Evolutionary conservation across 92 coral and sea anemone genomes (phyloP).

Genomic region (Pocillopora grandis): DNA sequence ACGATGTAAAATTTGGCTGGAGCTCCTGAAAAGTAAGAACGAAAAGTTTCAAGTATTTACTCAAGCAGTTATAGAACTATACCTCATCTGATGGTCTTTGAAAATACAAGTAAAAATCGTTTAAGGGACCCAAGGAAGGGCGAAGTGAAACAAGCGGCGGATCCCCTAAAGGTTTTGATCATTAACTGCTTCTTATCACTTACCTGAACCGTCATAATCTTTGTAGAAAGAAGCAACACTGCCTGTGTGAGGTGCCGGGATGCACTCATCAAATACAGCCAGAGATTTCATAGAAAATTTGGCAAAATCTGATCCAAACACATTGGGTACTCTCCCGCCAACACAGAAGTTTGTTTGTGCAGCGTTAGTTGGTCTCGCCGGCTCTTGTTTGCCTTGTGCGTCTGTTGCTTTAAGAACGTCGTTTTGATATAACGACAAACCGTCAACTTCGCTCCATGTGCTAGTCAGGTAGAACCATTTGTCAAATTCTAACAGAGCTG

Average conservation of each 20-base stretch:
- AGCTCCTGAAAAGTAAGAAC: constrained; percentile 26
- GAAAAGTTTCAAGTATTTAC: neutral
- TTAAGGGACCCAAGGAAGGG: too few relatives aligned
- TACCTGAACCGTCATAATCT: constrained; percentile 38
- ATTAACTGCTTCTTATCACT: neutral
- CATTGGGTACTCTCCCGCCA: constrained; percentile 87
- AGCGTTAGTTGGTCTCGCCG: constrained; percentile 46
- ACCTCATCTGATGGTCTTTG: too few relatives aligned
- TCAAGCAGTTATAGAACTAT: neutral
- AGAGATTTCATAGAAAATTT: constrained; percentile 79
- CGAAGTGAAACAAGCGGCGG: too few relatives aligned
- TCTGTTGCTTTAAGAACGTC: constrained; percentile 57
- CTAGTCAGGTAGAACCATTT: constrained; percentile 79
- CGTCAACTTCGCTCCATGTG: constrained; percentile 84
- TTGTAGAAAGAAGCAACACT: constrained; percentile 34
- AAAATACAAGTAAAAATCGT: too few relatives aligned
- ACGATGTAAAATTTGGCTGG: constrained; percentile 75
- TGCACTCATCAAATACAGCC: constrained; percentile 82
- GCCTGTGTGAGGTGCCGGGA: constrained; percentile 63
- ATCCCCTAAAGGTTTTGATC: too few relatives aligned
- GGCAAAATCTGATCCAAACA: constrained; percentile 76
- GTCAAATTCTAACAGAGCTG: constrained; percentile 53
- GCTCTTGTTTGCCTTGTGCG: constrained; percentile 54
- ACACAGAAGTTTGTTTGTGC: constrained; percentile 81
- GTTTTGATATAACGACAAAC: constrained; percentile 77